phyloP scores from a whole-genome alignment of 2,888 invertebrate species.

The Leptopilina drosophilae region DNA sequence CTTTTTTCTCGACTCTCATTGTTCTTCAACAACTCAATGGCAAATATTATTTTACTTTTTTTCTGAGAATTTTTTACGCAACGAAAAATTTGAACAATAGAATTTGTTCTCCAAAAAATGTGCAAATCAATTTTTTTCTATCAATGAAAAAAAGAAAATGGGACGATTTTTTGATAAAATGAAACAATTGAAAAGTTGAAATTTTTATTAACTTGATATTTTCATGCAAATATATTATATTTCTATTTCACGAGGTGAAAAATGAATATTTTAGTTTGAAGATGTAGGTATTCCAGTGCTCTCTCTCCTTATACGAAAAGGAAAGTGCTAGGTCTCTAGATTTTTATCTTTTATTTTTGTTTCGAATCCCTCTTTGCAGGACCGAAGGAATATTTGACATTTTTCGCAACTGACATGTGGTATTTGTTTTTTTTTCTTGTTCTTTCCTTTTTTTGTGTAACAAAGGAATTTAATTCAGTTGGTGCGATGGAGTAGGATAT shows the following conservation, averaged over 20 bases:
- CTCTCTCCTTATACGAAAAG: slow-evolving; percentile 21
- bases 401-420: background rate
- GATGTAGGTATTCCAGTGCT: background rate
- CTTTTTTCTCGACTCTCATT: slow-evolving; percentile 11
- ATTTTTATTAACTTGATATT: too few species aligned
- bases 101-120: background rate
- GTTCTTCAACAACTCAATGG: background rate
- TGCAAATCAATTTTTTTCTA: too few species aligned
- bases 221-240: too few species aligned
- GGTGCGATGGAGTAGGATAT: too few species aligned
- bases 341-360: slow-evolving; percentile 14
- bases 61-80: background rate
- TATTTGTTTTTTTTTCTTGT: background rate
- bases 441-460: background rate
- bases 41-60: background rate
- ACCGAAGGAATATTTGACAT: slow-evolving; percentile 19
- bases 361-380: background rate
- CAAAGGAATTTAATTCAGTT: slow-evolving; percentile 18
- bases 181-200: too few species aligned
- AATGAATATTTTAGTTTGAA: background rate
- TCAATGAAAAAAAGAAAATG: too few species aligned
- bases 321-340: slow-evolving; percentile 23
- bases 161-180: too few species aligned
- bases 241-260: background rate
- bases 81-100: background rate